Evolutionary conservation across 2,113 vertebrate species (phyloP), one percentile per base, ranked within the genome.

Genomic region (Osmerus mordax): DNA sequence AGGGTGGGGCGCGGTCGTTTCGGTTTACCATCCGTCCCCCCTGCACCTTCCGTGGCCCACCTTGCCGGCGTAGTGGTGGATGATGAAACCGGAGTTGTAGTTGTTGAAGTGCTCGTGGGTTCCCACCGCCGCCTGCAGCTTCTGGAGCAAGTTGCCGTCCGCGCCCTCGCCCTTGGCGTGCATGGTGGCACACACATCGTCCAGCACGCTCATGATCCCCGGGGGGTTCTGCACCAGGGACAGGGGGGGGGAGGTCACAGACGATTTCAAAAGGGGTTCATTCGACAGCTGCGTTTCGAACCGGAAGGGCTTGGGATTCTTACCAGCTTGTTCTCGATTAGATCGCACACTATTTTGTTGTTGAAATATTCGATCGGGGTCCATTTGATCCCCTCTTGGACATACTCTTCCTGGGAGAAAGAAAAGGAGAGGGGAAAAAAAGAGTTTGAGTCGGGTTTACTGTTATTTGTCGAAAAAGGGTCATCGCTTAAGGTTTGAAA

Each of bases 11-110:
- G n/a, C n/a, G 14, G 14, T 14, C 2, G 14, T 69, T 6, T 55
- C 4, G 15, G 25, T 29, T 14, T 11, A 53, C 6, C 51, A 0
- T 1, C 51, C 41, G 3, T 8, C 28, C 6, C 55, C 51, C 16
- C 51, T 60, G 21, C 41, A 6, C 6, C 4, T 41, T 41, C 29
- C 6, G 36, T 41, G 25, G 64, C 80, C 15, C 79, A 97, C 97
- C 89, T 99, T 99, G 79, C 97, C 97, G 1, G 97, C 97, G 0
- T 99, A 99, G 91, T 99, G 97, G 87, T 99, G 97, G 80, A 99
- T 92, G 83, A 98, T 62, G 1, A 99, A 99, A 65, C 97, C 97
- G 0, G 93, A 89, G 86, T 79, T 99, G 94, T 95, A 99, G 92
- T 90, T 96, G 91, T 97, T 99, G 89, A 99, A 99, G 85, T 99